Conservation (phyloP, 2,797 vertebrate species). For the Microctenopoma stevenorrisi region DNA sequence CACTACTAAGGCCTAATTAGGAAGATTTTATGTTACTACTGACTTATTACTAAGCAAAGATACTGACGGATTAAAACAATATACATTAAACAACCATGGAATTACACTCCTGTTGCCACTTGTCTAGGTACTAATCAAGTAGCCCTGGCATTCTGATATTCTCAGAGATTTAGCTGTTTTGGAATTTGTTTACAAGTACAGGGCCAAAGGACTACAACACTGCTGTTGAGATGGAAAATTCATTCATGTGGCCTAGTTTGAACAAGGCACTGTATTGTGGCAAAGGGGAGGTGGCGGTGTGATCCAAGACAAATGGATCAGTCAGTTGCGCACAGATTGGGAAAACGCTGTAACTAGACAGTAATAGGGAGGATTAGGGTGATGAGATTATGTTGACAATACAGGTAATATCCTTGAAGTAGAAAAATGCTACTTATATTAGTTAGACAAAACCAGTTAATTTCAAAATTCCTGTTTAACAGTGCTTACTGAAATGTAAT, state of each 20-base stretch:
- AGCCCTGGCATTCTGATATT: slow-evolving; percentile 4
- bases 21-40: slow-evolving; percentile 25
- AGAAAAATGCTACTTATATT: neutral
- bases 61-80: slow-evolving; percentile 33
- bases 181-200: slow-evolving; percentile 66
- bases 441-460: neutral
- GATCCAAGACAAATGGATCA: slow-evolving; percentile 61
- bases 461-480: neutral
- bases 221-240: slow-evolving; percentile 61
- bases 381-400: slow-evolving; percentile 26
- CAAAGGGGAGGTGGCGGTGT: slow-evolving; percentile 51
- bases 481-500: neutral
- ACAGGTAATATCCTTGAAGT: slow-evolving; percentile 1
- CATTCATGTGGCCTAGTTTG: slow-evolving; percentile 73
- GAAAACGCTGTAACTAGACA: slow-evolving; percentile 35
- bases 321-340: slow-evolving; percentile 48
- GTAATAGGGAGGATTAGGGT: slow-evolving; percentile 4
- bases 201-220: slow-evolving; percentile 52
- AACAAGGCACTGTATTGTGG: slow-evolving; percentile 78
- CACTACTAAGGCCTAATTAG: slow-evolving; percentile 18
- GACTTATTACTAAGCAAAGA: slow-evolving; percentile 13
- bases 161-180: slow-evolving; percentile 35
- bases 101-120: slow-evolving; percentile 4
- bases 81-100: neutral
- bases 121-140: neutral